A percentile compares a stretch with the other conserved stretches of the same genome.
Evolutionary conservation across 2,888 invertebrate species (phyloP).

Genomic region (Chironomus riparius): DNA sequence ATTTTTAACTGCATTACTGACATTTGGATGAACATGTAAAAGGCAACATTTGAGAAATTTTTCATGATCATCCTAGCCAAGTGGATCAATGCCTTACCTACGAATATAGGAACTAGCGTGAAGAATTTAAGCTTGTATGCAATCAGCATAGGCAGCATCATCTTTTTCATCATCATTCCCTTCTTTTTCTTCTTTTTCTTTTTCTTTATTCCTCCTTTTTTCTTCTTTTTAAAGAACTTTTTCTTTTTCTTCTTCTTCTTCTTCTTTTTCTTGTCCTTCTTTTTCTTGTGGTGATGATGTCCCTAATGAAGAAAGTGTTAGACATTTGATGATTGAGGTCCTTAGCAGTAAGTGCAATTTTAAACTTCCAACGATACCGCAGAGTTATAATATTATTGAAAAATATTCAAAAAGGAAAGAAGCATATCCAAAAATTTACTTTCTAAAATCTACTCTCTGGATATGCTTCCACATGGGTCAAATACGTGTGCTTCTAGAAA

Average conservation of each 20-base stretch:
- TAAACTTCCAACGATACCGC: no score
- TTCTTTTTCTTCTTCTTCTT: slow-evolving; percentile 29
- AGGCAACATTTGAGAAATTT: neutral
- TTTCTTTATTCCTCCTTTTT: neutral
- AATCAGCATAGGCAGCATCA: slow-evolving; percentile 63
- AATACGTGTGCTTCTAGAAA: no score
- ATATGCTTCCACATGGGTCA: no score
- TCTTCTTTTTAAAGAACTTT: slow-evolving; percentile 29
- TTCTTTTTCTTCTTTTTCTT: slow-evolving; percentile 35
- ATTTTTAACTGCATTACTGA: neutral
- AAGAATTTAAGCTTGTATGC: slow-evolving; percentile 80
- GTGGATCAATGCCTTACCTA: slow-evolving; percentile 42
- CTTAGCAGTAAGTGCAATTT: no score
- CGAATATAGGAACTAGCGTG: slow-evolving; percentile 63
- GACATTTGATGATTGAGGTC: no score
- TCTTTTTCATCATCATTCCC: slow-evolving; percentile 55
- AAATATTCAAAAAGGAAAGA: no score
- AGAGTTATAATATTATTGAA: no score
- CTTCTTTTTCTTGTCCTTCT: neutral
- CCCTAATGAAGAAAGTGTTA: neutral
- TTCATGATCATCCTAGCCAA: slow-evolving; percentile 34
- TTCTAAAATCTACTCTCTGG: no score
- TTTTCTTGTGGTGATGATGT: neutral
- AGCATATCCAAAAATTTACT: no score
- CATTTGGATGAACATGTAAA: neutral